Evolutionary conservation across 2,888 invertebrate species (phyloP), one percentile per base, ranked within the genome.

Genomic region (Hemithea aestivaria): DNA sequence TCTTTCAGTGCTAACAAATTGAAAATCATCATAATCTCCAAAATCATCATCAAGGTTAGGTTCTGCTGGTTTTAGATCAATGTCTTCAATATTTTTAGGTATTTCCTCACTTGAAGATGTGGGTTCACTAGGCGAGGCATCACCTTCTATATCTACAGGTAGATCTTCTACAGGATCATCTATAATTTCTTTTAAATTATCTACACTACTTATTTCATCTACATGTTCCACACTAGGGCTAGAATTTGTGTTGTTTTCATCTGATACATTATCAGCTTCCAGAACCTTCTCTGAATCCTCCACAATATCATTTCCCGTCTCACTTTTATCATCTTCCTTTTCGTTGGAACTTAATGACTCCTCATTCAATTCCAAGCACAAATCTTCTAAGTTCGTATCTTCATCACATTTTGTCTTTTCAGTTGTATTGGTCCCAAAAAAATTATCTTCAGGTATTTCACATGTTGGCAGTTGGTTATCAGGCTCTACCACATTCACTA

Each of bases 1-100:
- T 29, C 40, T 51, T 42, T 58, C 55, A 42, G 67, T 49, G 43
- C 49, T 61, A 8, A 66, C 70, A 58, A 78, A 78, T 61, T 87
- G 79, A 52, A 89, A 89, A 47, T 89, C 84, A 58, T 87, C 81
- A 72, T 89, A 88, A 56, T 88, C 84, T 27, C 77, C 87, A 73
- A 89, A 88, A 53, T 87, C 87, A 56, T 88, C 84, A 45, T 73
- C 61, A 20, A 28, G 39, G 1, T 35, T 31, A 37, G 37, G 36
- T 41, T 55, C 16, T 16, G 5, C 3, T 2, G 16, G 16, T 16
- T 16, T 16, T 2, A 5, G 16, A 4, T 16, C 16, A 16, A 5
- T 16, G 16, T 16, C 48, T 26, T 29, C 22, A 22, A 12, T 21
- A 22, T 27, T 25, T 26, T 38, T 26, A 23, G 10, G n/a, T 6